Evolutionary conservation across 2,888 invertebrate species (phyloP).

Genomic region (Cosmia trapezina): DNA sequence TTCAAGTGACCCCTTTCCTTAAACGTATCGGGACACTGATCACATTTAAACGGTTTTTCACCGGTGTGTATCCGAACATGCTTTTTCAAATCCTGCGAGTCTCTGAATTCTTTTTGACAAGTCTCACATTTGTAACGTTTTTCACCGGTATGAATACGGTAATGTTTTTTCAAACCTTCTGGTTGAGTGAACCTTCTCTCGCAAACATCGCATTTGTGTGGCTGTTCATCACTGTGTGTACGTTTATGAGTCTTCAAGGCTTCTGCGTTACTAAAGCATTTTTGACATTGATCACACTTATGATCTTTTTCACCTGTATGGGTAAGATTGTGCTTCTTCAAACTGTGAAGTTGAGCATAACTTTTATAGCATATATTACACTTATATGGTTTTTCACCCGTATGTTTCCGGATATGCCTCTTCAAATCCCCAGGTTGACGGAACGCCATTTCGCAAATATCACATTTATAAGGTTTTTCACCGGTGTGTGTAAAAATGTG

Average conservation of each 20-base stretch:
- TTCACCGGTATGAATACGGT: constrained; percentile 24
- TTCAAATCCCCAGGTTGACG: constrained; percentile 33
- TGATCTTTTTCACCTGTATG: constrained; percentile 30
- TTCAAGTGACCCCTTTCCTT: constrained; percentile 29
- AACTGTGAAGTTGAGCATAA: constrained; percentile 27
- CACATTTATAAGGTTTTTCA: constrained; percentile 39
- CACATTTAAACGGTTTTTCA: constrained; percentile 42
- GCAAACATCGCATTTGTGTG: constrained; percentile 32
- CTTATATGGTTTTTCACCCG: constrained; percentile 39
- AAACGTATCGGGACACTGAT: constrained; percentile 7
- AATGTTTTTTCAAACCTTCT: constrained; percentile 28
- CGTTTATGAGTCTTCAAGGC: constrained; percentile 16
- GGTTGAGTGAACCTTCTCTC: constrained; percentile 18
- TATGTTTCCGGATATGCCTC: constrained; percentile 34
- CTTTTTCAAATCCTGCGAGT: constrained; percentile 40
- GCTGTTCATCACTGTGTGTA: constrained; percentile 19
- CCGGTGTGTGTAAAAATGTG: constrained; percentile 45
- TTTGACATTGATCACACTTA: constrained; percentile 17
- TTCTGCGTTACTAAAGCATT: constrained; percentile 9
- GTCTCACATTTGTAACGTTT: constrained; percentile 30
- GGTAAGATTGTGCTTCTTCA: constrained; percentile 31
- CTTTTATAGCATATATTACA: constrained; percentile 37
- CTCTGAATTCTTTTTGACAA: constrained; percentile 35
- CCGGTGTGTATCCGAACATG: constrained; percentile 39
- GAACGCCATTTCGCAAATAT: constrained; percentile 29